These are phyloP conservation scores for Caenorhabditis inopinata DNA, from an alignment of 1,140 invertebrate species.

Conservation along the genomic window DNA sequence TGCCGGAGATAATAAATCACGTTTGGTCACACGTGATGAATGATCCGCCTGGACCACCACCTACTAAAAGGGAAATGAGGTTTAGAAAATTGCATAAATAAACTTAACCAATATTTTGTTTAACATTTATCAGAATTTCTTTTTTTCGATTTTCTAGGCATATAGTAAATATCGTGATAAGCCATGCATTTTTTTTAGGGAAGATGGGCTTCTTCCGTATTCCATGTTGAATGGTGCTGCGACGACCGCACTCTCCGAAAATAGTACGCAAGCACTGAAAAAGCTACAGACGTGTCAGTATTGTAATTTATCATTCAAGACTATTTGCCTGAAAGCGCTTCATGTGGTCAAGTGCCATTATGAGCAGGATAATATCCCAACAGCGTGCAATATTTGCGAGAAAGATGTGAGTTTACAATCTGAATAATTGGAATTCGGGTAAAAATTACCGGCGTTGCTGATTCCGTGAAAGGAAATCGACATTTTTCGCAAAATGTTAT, in stretches of 20 bases:
- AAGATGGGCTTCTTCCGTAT: too few species aligned
- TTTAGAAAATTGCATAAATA: too few species aligned
- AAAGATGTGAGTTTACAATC: neutral
- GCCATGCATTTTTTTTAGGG: too few species aligned
- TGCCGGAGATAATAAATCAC: neutral
- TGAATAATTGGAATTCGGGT: too few species aligned
- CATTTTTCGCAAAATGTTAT: too few species aligned
- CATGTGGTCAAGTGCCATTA: neutral
- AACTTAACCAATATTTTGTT: neutral
- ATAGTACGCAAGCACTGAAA: neutral
- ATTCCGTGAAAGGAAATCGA: too few species aligned
- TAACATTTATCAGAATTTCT: neutral
- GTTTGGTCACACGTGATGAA: neutral
- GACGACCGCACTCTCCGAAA: neutral
- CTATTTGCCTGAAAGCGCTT: neutral
- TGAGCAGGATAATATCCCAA: neutral
- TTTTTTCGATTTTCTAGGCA: too few species aligned
- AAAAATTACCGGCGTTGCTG: too few species aligned
- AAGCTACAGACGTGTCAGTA: neutral
- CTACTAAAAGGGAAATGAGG: neutral
- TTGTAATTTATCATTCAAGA: neutral
- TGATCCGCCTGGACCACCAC: neutral
- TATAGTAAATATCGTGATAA: too few species aligned
- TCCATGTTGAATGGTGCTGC: neutral
- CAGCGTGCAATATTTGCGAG: slow-evolving; percentile 38